A percentile compares a stretch with the other conserved stretches of the same genome.
Evolutionary conservation across 2,797 vertebrate genomes (phyloP).

Genomic region (Moxostoma hubbsi): DNA sequence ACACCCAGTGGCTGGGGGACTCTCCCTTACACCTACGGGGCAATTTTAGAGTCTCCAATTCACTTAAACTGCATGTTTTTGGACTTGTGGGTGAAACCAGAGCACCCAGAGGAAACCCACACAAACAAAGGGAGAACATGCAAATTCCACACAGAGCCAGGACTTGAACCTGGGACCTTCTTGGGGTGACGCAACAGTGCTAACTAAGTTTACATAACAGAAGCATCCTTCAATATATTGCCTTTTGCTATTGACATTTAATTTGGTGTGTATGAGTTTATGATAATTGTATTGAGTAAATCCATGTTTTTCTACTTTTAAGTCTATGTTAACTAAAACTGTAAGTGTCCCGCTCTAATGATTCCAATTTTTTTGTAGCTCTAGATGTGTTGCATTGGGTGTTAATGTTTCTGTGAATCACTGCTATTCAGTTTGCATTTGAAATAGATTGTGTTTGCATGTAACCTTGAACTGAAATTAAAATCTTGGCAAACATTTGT

Average conservation of each 20-base stretch:
- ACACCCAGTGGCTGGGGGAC: too few relatives aligned
- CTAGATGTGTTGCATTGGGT: constrained; percentile 69
- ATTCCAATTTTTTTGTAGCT: constrained; percentile 51
- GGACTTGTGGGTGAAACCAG: too few relatives aligned
- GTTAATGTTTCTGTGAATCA: constrained; percentile 74
- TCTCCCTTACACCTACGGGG: too few relatives aligned
- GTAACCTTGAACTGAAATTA: constrained; percentile 65
- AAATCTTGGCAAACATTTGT: constrained; percentile 25
- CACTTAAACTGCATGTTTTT: too few relatives aligned
- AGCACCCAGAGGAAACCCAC: too few relatives aligned
- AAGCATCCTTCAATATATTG: constrained; percentile 7
- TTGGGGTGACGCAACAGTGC: too few relatives aligned
- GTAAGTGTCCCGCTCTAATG: neutral
- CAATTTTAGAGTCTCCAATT: too few relatives aligned
- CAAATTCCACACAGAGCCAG: too few relatives aligned
- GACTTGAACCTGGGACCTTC: too few relatives aligned
- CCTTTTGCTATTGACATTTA: constrained; percentile 13
- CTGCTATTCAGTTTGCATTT: constrained; percentile 65
- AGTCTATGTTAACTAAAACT: constrained; percentile 7
- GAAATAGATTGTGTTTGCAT: constrained; percentile 67
- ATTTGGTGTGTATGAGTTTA: neutral
- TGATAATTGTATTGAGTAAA: constrained; percentile 15
- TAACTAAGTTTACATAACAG: neutral
- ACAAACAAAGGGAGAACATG: too few relatives aligned
- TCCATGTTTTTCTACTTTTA: neutral